These are phyloP conservation scores for Melipona quadrifasciata DNA, from an alignment of 1,140 invertebrate species.

Conservation along the genomic window DNA sequence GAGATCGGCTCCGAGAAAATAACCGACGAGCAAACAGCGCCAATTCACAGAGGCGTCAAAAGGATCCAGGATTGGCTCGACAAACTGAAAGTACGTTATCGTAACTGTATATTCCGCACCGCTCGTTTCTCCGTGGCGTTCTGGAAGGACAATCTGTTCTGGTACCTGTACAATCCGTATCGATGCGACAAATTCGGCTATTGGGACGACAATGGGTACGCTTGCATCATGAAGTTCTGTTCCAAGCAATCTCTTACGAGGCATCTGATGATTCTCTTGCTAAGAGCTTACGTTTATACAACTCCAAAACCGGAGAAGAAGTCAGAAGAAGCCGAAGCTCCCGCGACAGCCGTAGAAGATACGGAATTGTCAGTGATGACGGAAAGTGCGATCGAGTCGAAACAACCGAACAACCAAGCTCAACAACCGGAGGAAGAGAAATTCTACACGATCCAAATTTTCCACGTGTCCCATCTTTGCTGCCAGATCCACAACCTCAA, in stretches of 20 bases:
- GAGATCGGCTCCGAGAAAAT: slow-evolving; percentile 63
- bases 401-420: not conserved
- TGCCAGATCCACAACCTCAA: slow-evolving; percentile 71
- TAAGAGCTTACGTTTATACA: slow-evolving; percentile 66
- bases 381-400: not conserved
- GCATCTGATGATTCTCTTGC: slow-evolving; percentile 70
- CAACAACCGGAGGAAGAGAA: not conserved
- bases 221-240: slow-evolving; percentile 74
- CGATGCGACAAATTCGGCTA: slow-evolving; percentile 72
- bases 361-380: not conserved
- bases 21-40: not conserved
- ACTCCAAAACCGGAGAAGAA: not conserved
- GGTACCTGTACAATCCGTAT: slow-evolving; percentile 77
- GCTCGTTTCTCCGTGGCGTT: slow-evolving; percentile 69
- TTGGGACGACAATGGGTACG: slow-evolving; percentile 69
- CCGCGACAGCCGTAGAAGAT: too few relatives aligned
- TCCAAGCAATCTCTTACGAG: slow-evolving; percentile 65
- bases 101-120: slow-evolving; percentile 72
- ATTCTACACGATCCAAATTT: slow-evolving; percentile 67
- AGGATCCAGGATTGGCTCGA: slow-evolving; percentile 72
- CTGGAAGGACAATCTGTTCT: slow-evolving; percentile 75
- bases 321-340: not conserved
- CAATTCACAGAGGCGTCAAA: slow-evolving; percentile 52
- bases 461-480: slow-evolving; percentile 65
- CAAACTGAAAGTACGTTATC: slow-evolving; percentile 54